phyloP scores from a whole-genome alignment of 2,888 invertebrate genomes.

The Macaria notata region DNA sequence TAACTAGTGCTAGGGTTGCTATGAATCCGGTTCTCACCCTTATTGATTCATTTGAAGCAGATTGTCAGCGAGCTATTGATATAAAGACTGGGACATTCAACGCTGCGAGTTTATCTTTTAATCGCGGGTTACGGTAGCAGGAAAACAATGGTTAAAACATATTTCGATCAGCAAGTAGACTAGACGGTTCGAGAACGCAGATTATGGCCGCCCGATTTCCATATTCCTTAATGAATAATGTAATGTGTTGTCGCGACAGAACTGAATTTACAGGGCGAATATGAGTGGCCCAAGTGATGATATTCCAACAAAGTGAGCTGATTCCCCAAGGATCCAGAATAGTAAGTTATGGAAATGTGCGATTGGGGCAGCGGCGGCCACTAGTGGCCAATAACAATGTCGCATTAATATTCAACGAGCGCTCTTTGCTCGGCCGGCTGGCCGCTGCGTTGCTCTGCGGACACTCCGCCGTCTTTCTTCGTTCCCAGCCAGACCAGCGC shows the following conservation, averaged over 20 bases:
- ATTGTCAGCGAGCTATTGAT: neutral
- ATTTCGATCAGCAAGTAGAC: conserved; percentile 28
- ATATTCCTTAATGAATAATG: conserved; percentile 63
- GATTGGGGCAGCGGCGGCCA: conserved; percentile 80
- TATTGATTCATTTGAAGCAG: conserved; percentile 5
- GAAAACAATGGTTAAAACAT: neutral
- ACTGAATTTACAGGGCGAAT: conserved; percentile 64
- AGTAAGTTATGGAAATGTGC: conserved; percentile 82
- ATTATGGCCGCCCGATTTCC: conserved; percentile 44
- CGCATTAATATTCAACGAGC: conserved; percentile 81
- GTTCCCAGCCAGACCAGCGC: conserved; percentile 48
- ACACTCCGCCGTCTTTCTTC: conserved; percentile 67
- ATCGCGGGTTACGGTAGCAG: neutral
- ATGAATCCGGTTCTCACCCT: conserved; percentile 23
- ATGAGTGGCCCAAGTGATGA: conserved; percentile 67
- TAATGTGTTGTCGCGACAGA: conserved; percentile 53
- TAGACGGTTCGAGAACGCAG: conserved; percentile 47
- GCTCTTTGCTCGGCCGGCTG: conserved; percentile 72
- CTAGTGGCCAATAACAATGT: conserved; percentile 81
- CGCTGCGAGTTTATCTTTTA: neutral
- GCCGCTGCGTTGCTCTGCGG: conserved; percentile 52
- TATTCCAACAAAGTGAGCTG: conserved; percentile 73
- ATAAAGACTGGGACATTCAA: neutral
- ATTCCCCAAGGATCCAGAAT: conserved; percentile 79
- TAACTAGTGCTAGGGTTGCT: conserved; percentile 27